Conservation (phyloP, 2,888 invertebrate genomes). For the Orthonevra nobilis region DNA sequence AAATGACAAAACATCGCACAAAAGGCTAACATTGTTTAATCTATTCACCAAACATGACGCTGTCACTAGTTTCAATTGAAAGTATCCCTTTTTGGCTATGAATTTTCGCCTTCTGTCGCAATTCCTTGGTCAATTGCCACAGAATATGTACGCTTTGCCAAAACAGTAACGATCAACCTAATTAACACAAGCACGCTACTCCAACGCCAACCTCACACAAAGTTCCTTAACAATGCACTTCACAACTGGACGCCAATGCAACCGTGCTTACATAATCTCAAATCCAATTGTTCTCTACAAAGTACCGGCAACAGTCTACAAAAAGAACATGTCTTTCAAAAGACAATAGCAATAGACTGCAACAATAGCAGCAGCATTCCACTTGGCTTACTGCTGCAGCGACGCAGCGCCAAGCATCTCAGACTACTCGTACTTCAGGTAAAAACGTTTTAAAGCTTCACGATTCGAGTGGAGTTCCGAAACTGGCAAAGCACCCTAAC, state of each 20-base stretch:
- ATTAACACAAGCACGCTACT: constrained; percentile 40
- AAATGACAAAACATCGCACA: too few species aligned
- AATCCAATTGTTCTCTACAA: constrained; percentile 40
- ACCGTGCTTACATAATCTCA: constrained; percentile 46
- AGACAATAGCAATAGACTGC: constrained; percentile 35
- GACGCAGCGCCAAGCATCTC: background rate
- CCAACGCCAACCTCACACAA: constrained; percentile 21
- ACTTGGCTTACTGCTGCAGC: background rate
- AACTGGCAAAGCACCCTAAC: constrained; percentile 4
- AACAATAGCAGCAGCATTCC: constrained; percentile 32
- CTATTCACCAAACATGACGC: too few species aligned
- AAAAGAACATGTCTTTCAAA: constrained; percentile 45
- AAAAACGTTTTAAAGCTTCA: constrained; percentile 34
- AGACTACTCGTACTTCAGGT: background rate
- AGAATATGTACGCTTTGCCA: too few species aligned
- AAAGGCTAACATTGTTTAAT: too few species aligned
- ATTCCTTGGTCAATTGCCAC: too few species aligned
- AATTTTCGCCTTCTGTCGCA: too few species aligned
- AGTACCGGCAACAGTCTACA: background rate
- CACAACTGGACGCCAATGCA: constrained; percentile 49
- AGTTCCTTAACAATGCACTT: constrained; percentile 27
- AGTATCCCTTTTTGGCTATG: too few species aligned
- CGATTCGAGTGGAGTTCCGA: constrained; percentile 14
- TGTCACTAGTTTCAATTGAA: too few species aligned
- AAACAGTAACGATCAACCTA: constrained; percentile 35